Percentiles rank a stretch among this genome's conserved stretches.
Evolutionary conservation across 2,888 invertebrate species (phyloP).

Genomic region (Herminia tarsipennalis): DNA sequence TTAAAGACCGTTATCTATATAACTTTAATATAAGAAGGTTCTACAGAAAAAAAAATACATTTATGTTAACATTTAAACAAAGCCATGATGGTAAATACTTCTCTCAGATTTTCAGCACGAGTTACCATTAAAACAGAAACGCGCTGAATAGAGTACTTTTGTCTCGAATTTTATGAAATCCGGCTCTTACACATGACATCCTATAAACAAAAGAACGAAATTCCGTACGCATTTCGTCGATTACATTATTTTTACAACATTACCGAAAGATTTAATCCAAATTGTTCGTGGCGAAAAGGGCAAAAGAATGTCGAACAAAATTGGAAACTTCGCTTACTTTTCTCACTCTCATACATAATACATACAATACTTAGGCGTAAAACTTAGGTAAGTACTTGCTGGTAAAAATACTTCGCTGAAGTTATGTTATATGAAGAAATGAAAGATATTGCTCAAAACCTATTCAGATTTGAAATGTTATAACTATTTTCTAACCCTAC

Average conservation of each 20-base stretch:
- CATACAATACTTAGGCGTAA: slow-evolving; percentile 39
- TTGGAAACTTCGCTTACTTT: slow-evolving; percentile 34
- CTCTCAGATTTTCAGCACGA: no score
- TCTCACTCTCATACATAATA: slow-evolving; percentile 38
- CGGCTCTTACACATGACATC: background rate
- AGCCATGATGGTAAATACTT: no score
- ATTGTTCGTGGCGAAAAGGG: slow-evolving; percentile 29
- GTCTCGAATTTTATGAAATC: no score
- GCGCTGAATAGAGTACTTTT: no score
- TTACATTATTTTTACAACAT: slow-evolving; percentile 37
- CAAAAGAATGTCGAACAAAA: slow-evolving; percentile 29
- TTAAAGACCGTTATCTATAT: no score
- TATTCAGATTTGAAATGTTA: background rate
- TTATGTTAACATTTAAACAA: no score
- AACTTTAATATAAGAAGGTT: no score
- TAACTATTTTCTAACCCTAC: no score
- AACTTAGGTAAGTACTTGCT: slow-evolving; percentile 35
- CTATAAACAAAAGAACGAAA: slow-evolving; percentile 3
- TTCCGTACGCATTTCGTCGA: slow-evolving; percentile 17
- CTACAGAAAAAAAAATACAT: no score
- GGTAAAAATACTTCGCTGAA: slow-evolving; percentile 6
- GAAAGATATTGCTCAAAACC: slow-evolving; percentile 3
- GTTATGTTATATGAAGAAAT: slow-evolving; percentile 14
- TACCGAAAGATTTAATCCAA: slow-evolving; percentile 39
- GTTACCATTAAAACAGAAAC: background rate